phyloP scores from a whole-genome alignment of 2,888 invertebrate genomes.

The Coecobrya sp. region DNA sequence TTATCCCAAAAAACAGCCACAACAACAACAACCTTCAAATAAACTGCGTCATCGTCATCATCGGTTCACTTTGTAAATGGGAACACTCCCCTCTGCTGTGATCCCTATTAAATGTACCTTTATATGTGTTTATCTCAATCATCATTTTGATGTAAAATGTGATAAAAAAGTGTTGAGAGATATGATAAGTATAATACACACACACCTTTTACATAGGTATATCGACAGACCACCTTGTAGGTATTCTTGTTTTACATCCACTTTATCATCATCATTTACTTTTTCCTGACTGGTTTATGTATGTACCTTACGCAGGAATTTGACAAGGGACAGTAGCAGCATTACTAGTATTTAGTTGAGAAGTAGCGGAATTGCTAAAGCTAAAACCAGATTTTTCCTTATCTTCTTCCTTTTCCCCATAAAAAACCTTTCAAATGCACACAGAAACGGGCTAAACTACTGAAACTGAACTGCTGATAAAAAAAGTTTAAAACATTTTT shows the following conservation, averaged over 20 bases:
- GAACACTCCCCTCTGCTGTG: background rate
- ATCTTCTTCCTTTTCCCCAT: background rate
- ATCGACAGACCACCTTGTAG: no score
- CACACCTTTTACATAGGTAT: no score
- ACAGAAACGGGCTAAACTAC: background rate
- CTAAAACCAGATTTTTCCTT: background rate
- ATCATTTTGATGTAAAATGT: background rate
- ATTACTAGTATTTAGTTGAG: background rate
- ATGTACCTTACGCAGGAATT: background rate
- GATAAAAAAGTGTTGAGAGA: conserved; percentile 8
- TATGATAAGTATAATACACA: background rate
- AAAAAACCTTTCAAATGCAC: background rate
- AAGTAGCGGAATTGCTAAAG: no score
- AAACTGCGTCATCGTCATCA: background rate
- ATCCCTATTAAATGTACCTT: no score
- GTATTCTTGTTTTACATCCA: background rate
- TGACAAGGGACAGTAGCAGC: background rate
- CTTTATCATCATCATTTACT: background rate
- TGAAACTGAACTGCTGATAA: conserved; percentile 8
- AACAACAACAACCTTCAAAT: conserved; percentile 17
- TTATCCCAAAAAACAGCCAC: conserved; percentile 14
- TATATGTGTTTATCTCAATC: background rate
- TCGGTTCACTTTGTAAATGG: background rate
- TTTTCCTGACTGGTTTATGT: background rate
- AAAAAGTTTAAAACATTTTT: background rate